Evolutionary conservation across 2,888 invertebrate genomes (phyloP).

Genomic region (Syrphus vitripennis): DNA sequence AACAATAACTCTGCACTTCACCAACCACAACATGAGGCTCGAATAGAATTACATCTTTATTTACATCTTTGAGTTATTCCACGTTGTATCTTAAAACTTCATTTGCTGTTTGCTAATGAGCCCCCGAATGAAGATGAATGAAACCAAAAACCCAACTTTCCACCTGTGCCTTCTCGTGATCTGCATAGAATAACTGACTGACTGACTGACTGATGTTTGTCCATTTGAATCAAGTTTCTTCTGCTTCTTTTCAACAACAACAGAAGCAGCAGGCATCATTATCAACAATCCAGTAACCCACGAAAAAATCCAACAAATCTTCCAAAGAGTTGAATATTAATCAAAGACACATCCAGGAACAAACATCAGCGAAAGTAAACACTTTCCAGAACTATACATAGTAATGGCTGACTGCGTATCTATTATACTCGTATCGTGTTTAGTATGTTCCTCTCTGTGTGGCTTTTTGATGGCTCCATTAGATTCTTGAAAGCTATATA

Average conservation of each 20-base stretch:
- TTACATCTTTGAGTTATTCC: background rate
- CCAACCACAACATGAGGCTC: background rate
- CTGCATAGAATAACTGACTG: slow-evolving; percentile 12
- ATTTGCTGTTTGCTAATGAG: slow-evolving; percentile 5
- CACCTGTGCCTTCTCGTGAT: slow-evolving; percentile 17
- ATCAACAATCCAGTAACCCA: slow-evolving; percentile 6
- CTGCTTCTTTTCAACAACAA: background rate
- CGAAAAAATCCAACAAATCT: slow-evolving; percentile 14
- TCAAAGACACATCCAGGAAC: slow-evolving; percentile 45
- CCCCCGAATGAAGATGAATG: slow-evolving; percentile 7
- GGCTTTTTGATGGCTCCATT: slow-evolving; percentile 31
- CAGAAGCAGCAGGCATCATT: background rate
- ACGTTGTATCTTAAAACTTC: background rate
- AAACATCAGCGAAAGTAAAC: slow-evolving; percentile 61
- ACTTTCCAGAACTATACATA: slow-evolving; percentile 47
- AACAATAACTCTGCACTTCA: background rate
- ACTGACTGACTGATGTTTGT: slow-evolving; percentile 26
- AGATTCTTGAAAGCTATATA: slow-evolving; percentile 7
- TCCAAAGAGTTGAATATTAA: slow-evolving; percentile 42
- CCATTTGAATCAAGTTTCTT: slow-evolving; percentile 21
- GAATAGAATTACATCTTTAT: background rate
- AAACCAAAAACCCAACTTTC: slow-evolving; percentile 18
- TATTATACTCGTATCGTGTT: background rate
- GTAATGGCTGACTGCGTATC: slow-evolving; percentile 14
- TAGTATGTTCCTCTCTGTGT: background rate